These are phyloP conservation scores for Delia radicum DNA, from an alignment of 1,140 invertebrate species.

Conservation along the genomic window DNA sequence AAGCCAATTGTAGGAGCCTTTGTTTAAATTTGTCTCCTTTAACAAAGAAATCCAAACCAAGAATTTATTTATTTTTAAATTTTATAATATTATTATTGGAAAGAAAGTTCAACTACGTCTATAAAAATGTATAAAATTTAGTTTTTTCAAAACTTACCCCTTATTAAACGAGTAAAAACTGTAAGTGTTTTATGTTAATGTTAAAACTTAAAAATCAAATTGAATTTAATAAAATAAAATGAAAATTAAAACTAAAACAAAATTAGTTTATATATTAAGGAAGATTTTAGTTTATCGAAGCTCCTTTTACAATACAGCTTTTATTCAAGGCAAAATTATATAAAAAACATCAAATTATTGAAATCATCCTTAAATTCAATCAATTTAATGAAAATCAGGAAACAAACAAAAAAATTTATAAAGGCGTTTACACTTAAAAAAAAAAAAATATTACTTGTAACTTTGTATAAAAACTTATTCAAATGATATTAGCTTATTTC, in stretches of 20 bases:
- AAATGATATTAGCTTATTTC: too few relatives aligned
- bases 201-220: not conserved
- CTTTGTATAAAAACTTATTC: too few relatives aligned
- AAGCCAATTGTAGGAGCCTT: not conserved
- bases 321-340: not conserved
- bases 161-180: not conserved
- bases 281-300: not conserved
- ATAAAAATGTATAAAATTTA: not conserved
- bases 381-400: too few relatives aligned
- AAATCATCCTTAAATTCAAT: not conserved
- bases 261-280: not conserved
- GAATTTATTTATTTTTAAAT: not conserved
- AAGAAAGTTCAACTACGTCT: not conserved
- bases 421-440: not conserved
- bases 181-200: not conserved
- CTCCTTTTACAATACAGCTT: not conserved
- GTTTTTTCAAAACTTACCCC: not conserved
- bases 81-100: not conserved
- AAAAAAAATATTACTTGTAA: too few relatives aligned
- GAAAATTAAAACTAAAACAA: too few relatives aligned
- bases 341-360: not conserved
- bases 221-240: not conserved
- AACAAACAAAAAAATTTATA: not conserved
- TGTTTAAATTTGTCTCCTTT: too few relatives aligned
- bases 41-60: not conserved